phyloP scores from a whole-genome alignment of 2,797 vertebrate species.

The Hapalemur alaotrensis region DNA sequence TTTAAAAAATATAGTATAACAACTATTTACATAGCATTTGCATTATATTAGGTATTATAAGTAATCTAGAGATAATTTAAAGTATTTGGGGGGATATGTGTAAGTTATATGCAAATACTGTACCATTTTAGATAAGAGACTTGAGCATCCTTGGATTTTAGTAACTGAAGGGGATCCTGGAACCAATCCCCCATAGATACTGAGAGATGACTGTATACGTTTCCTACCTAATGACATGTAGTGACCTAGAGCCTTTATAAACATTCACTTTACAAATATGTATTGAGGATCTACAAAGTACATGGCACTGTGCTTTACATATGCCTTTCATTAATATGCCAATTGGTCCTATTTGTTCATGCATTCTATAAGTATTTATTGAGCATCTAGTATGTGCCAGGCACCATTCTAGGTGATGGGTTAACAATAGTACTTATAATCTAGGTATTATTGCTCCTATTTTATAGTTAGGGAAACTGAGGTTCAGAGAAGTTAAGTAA shows the following conservation, averaged over 20 bases:
- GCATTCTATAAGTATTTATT: background rate
- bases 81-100: too few species aligned
- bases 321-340: background rate
- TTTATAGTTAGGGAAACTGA: background rate
- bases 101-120: background rate
- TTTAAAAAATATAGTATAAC: background rate
- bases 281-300: background rate
- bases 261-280: background rate
- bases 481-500: background rate
- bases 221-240: background rate
- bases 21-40: background rate
- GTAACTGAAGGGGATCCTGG: background rate
- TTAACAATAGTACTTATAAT: background rate
- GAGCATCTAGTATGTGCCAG: background rate
- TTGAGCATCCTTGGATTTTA: background rate
- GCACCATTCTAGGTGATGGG: background rate
- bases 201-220: background rate
- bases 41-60: background rate
- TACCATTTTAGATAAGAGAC: background rate
- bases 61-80: background rate
- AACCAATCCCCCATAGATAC: background rate
- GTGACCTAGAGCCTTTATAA: background rate
- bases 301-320: background rate
- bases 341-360: background rate
- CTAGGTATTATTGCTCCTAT: background rate